A percentile compares a stretch with the other conserved stretches of the same genome.
These are phyloP conservation scores for Laothoe populi DNA, from an alignment of 2,888 invertebrate species.

Conservation along the genomic window DNA sequence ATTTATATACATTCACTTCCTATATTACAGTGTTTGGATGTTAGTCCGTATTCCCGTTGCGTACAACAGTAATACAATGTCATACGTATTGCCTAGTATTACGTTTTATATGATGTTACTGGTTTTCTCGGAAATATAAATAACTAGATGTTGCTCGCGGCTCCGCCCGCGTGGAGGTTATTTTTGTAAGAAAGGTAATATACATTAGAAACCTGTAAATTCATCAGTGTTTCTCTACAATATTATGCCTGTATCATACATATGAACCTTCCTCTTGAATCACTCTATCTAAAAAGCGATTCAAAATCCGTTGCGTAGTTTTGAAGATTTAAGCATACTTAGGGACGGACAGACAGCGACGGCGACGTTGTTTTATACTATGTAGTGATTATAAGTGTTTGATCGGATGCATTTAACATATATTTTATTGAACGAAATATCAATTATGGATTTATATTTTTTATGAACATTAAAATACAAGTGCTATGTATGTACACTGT, in stretches of 20 bases:
- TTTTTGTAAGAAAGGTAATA: too few relatives aligned
- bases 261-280: too few relatives aligned
- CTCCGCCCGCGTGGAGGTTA: too few relatives aligned
- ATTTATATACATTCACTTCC: constrained; percentile 24
- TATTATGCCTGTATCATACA: too few relatives aligned
- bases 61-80: neutral
- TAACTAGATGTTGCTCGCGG: too few relatives aligned
- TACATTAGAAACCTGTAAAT: too few relatives aligned
- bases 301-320: too few relatives aligned
- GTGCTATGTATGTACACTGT: neutral
- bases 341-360: too few relatives aligned
- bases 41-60: neutral
- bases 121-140: constrained; percentile 14
- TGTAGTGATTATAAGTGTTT: neutral
- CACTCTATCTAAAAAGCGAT: too few relatives aligned
- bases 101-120: neutral
- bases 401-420: constrained; percentile 5
- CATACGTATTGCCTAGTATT: neutral
- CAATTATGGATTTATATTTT: neutral
- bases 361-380: too few relatives aligned
- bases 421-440: neutral
- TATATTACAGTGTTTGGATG: constrained; percentile 14
- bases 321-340: too few relatives aligned
- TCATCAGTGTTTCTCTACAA: too few relatives aligned
- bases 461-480: neutral